Evolutionary conservation across 2,888 invertebrate species (phyloP).

Genomic region (Thelaira solivaga): DNA sequence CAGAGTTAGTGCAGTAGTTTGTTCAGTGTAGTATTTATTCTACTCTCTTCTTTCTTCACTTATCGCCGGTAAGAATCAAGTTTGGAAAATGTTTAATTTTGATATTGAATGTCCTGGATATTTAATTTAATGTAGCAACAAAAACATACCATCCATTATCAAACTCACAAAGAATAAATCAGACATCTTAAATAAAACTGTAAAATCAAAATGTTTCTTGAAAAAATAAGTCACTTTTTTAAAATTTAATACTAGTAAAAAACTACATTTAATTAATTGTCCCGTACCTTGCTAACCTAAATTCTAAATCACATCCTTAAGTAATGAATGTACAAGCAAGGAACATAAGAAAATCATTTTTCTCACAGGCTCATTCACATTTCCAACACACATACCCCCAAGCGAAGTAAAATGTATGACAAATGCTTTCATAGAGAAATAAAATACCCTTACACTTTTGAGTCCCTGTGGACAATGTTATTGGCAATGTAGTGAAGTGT

Average conservation of each 20-base stretch:
- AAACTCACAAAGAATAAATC: too few species aligned
- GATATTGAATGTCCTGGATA: too few species aligned
- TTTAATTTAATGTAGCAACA: too few species aligned
- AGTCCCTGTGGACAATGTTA: conserved; percentile 50
- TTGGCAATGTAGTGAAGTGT: conserved; percentile 29
- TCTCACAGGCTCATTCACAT: background rate
- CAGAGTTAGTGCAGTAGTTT: too few species aligned
- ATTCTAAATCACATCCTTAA: conserved; percentile 27
- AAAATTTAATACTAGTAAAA: background rate
- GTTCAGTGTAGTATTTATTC: too few species aligned
- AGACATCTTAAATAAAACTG: too few species aligned
- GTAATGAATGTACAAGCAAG: background rate
- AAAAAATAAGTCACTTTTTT: too few species aligned
- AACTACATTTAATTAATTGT: conserved; percentile 18
- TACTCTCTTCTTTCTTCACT: too few species aligned
- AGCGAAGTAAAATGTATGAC: conserved; percentile 9
- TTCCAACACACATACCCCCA: background rate
- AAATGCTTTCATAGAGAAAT: conserved; percentile 25
- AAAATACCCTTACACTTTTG: background rate
- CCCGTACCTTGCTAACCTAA: conserved; percentile 51
- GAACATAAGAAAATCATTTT: background rate
- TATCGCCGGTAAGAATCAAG: too few species aligned
- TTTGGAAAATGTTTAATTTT: too few species aligned
- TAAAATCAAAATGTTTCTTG: too few species aligned
- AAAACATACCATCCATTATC: too few species aligned